These are phyloP conservation scores for Xenopus tropicalis DNA, from an alignment of 2,113 vertebrate genomes.

Conservation along the genomic window UCB_Xtro_10.0 CM004451.2:53866501-53867000, in stretches of 20 bases:
- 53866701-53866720: too few species aligned
- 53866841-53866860: slow-evolving; percentile 89
- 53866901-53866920: slow-evolving; percentile 78
- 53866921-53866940: slow-evolving; percentile 84
- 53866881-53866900: slow-evolving; percentile 77
- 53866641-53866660: too few species aligned
- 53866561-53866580: too few species aligned
- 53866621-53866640: too few species aligned
- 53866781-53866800: slow-evolving; percentile 76
- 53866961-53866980: slow-evolving; percentile 91
- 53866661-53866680: too few species aligned
- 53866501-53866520: too few species aligned
- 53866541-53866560: too few species aligned
- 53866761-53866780: slow-evolving; percentile 89
- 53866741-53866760: slow-evolving; percentile 81
- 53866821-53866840: slow-evolving; percentile 84
- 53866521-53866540: too few species aligned
- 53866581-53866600: too few species aligned
- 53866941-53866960: slow-evolving; percentile 85
- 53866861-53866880: slow-evolving; percentile 86
- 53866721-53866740: neutral
- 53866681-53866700: too few species aligned
- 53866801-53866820: slow-evolving; percentile 75
- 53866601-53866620: too few species aligned
- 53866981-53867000: slow-evolving; percentile 88